Conservation (phyloP, 2,113 vertebrate species). For the Myocastor coypus region DNA sequence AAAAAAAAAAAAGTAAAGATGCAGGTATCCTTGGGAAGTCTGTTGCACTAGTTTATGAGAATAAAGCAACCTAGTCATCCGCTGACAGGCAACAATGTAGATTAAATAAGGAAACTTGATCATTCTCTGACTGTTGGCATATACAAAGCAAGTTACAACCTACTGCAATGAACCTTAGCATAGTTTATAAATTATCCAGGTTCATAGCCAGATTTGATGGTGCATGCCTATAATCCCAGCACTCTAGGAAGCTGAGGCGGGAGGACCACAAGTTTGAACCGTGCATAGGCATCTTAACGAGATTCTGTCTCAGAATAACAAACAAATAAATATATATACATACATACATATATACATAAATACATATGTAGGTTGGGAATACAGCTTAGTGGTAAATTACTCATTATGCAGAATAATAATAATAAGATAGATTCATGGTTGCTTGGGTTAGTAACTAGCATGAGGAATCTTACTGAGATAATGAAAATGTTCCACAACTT, state of each 20-base stretch:
- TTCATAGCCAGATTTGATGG: background rate
- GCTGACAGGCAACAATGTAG: background rate
- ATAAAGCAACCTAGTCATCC: background rate
- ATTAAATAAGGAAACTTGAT: background rate
- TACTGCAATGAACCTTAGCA: background rate
- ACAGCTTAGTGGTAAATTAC: background rate
- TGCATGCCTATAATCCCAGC: background rate
- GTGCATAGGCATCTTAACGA: background rate
- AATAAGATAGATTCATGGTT: background rate
- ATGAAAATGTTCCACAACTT: background rate
- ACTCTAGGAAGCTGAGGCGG: background rate
- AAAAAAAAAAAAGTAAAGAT: background rate
- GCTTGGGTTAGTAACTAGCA: background rate
- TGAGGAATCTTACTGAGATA: background rate
- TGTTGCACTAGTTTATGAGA: background rate
- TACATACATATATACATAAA: no score
- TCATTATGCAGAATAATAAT: background rate
- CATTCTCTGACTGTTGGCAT: background rate
- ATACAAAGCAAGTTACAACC: background rate
- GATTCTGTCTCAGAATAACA: no score
- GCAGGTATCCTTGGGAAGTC: no score
- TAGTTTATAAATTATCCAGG: background rate
- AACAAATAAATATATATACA: no score
- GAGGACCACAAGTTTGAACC: background rate
- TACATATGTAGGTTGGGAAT: background rate